Evolutionary conservation across 2,888 invertebrate genomes (phyloP).

Genomic region (Choristoneura rosaceana): DNA sequence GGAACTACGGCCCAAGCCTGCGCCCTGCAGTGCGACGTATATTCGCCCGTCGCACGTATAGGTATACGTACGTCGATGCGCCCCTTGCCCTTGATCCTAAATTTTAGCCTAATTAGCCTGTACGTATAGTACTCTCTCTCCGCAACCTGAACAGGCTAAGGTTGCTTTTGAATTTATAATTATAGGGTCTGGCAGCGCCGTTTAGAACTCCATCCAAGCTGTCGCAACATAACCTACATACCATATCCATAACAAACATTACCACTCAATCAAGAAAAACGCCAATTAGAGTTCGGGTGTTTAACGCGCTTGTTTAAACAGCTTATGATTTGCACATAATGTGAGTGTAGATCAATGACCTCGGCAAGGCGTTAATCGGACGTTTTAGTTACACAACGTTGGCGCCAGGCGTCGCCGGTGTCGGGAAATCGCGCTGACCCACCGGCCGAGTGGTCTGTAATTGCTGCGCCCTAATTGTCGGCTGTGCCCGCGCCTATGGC

Average conservation of each 20-base stretch:
- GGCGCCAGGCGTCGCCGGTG: slow-evolving; percentile 77
- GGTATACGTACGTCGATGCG: too few relatives aligned
- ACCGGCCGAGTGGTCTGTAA: slow-evolving; percentile 77
- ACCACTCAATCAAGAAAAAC: slow-evolving; percentile 37
- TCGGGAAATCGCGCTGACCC: slow-evolving; percentile 82
- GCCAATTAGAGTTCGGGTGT: slow-evolving; percentile 30
- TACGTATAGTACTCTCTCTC: too few relatives aligned
- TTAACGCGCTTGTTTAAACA: slow-evolving; percentile 47
- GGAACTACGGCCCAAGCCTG: too few relatives aligned
- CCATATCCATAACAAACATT: slow-evolving; percentile 25
- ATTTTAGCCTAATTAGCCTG: too few relatives aligned
- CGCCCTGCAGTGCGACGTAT: too few relatives aligned
- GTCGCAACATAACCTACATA: slow-evolving; percentile 25
- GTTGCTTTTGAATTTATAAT: background rate
- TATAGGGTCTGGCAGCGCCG: background rate
- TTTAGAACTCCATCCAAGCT: slow-evolving; percentile 21
- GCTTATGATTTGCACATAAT: slow-evolving; percentile 54
- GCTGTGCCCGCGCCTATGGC: slow-evolving; percentile 58
- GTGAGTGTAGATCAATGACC: slow-evolving; percentile 77
- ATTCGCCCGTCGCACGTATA: too few relatives aligned
- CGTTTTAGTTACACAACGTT: slow-evolving; percentile 79
- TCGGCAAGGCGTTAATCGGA: slow-evolving; percentile 70
- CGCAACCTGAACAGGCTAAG: too few relatives aligned
- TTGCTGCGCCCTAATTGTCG: slow-evolving; percentile 81
- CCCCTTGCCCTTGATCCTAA: too few relatives aligned